Percentiles rank a stretch among this genome's conserved stretches.
phyloP scores from a whole-genome alignment of 2,797 vertebrate genomes.

The Sphaeramia orbicularis region DNA sequence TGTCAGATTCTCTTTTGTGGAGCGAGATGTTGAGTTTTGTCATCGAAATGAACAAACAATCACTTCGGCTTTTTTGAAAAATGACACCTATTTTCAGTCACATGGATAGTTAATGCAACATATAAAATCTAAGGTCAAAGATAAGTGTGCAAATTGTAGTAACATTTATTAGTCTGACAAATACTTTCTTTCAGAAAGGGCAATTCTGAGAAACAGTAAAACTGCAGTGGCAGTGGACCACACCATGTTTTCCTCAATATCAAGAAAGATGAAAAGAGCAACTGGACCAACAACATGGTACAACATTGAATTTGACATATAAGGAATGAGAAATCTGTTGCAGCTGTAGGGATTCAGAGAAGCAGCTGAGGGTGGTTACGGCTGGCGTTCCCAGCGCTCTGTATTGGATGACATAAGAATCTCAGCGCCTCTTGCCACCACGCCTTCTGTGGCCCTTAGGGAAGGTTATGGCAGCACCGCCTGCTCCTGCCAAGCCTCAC shows the following conservation, averaged over 20 bases:
- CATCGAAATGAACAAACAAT: too few relatives aligned
- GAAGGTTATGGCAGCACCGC: conserved; percentile 53
- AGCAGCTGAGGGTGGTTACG: conserved; percentile 10
- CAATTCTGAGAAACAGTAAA: too few relatives aligned
- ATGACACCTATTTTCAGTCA: too few relatives aligned
- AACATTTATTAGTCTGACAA: too few relatives aligned
- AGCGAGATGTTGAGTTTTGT: too few relatives aligned
- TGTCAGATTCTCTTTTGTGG: too few relatives aligned
- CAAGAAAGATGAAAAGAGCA: conserved; percentile 3
- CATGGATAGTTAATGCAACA: too few relatives aligned
- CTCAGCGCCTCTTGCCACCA: conserved; percentile 41
- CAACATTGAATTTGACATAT: conserved; percentile 19
- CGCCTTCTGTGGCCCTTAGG: conserved; percentile 42
- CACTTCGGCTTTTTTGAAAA: too few relatives aligned
- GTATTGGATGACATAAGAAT: conserved; percentile 46
- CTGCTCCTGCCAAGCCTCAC: conserved; percentile 60
- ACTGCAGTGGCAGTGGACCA: too few relatives aligned
- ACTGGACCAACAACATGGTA: neutral
- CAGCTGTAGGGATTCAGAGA: conserved; percentile 1
- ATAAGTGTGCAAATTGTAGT: too few relatives aligned
- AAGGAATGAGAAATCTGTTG: conserved; percentile 9
- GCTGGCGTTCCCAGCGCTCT: conserved; percentile 19
- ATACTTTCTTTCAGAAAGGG: too few relatives aligned
- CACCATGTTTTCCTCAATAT: neutral
- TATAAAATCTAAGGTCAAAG: too few relatives aligned